Evolutionary conservation across 23 tunicate species (phyloP), one percentile per base, ranked within the genome.

Genomic region (Trididemnum nubilum): DNA sequence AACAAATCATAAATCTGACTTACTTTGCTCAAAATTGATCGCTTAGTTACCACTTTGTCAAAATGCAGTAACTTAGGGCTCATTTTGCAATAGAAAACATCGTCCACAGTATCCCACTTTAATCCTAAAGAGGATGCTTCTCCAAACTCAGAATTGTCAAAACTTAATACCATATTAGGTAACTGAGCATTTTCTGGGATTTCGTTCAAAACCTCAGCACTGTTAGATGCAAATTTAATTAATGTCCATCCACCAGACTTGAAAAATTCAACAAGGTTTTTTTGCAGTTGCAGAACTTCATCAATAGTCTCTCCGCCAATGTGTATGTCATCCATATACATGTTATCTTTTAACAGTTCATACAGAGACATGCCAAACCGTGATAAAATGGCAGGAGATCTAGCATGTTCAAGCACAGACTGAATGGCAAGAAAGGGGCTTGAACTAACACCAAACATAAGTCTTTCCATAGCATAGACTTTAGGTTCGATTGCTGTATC

Each of bases 1-100:
- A 64, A 64, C 15, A 64, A 15, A 27, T 64, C 71, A 27, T 12
- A 64, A 27, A 64, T 64, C 7, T 22, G 71, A 64, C 71, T 64
- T 12, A 64, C 31, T 27, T 64, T 64, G 31, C 71, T 64, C 12
- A 64, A 27, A 7, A 64, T 64, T 7, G 15, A 12, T 12, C 71
- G 71, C 22, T 64, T 64, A 64, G 71, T 64, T 15, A 64, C 71
- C 7, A 64, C 22, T n/a, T 64, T 64, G 71, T 24, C 71, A 7
- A 9, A 9, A 12, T 64, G 9, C 31, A 25, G 7, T n/a, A 64
- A n/a, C 71, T 64, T 64, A 7, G 15, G 12, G 29, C 31, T 64
- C 9, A 22, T n/a, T 25, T 64, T 64, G 71, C 71, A 64, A 22
- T 64, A 64, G 12, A 64, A 64, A 64, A 64, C 71, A 27, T 64